Base-by-base conservation (phyloP, 2,113 vertebrate species). In the Eleginops maclovinus region DNA sequence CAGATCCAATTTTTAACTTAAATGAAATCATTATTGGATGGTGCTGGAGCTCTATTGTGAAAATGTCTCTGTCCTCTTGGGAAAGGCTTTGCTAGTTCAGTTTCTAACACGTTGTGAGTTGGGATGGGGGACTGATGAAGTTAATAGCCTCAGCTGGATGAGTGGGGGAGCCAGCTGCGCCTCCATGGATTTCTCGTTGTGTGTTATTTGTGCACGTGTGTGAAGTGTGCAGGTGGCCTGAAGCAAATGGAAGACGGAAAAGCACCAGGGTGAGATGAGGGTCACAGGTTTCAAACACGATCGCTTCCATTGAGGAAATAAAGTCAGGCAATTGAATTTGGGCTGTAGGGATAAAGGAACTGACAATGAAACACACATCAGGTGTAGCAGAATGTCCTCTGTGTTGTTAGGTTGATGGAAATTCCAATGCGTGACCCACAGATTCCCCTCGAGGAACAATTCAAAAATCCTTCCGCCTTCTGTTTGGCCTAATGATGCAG, bases 81-180 rank as follows among this genome's bases (percentile, higher is more conserved):
- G 61, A 28, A 21, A 51, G 13, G 21, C 24, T 54, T 40, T 47
- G 36, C 63, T 21, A 59, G 19, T n/a, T 75, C 21, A 21, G 36
- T 19, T 28, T 46, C 72, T 36, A 40, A 49, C 46, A 47, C 50
- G n/a, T 78, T 31, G 31, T 17, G 53, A 63, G 59, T 21, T 40
- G 46, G 7, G 43, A 61, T 19, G 31, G 14, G 53, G 17, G 50
- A 46, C 8, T 31, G 15, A 59, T 53, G 17, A 76, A 55, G 55
- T 64, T 79, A 84, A 83, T 59, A 77, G 79, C 56, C 66, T 66
- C 49, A 51, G 76, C 53, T 46, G 53, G 69, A n/a, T n/a, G 64
- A 71, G 53, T 46, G 36, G 17, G 41, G 55, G 44, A 28, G 11
- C 78, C 83, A 88, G 81, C 76, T 83, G 86, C 19, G n/a, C 70